Percentiles rank a stretch among this genome's conserved stretches.
phyloP scores from a whole-genome alignment of 2,888 invertebrate genomes.

The Osmoderma eremita region DNA sequence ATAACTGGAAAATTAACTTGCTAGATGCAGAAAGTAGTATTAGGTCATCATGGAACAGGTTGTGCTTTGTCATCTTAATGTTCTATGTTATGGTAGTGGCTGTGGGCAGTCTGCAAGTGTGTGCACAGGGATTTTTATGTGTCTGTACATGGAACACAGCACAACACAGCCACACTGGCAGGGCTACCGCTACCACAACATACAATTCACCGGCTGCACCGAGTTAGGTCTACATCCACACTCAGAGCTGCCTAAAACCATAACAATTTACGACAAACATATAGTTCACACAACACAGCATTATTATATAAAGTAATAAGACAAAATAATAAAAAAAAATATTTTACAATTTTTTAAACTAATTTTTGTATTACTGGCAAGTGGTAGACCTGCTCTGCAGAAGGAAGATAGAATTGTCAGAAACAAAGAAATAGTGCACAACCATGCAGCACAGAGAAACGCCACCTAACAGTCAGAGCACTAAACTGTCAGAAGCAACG shows the following conservation, averaged over 20 bases:
- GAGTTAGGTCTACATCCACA: constrained; percentile 40
- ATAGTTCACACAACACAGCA: constrained; percentile 41
- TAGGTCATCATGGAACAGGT: constrained; percentile 36
- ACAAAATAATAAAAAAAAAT: constrained; percentile 25
- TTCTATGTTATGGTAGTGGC: constrained; percentile 61
- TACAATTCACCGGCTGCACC: constrained; percentile 51
- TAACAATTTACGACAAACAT: constrained; percentile 39
- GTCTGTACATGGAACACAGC: constrained; percentile 61
- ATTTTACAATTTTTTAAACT: constrained; percentile 23
- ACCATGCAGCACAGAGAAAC: constrained; percentile 60
- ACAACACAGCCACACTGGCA: constrained; percentile 65
- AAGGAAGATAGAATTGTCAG: constrained; percentile 50
- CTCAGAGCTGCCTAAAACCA: constrained; percentile 42
- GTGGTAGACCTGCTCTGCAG: constrained; percentile 60
- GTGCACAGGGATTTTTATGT: constrained; percentile 57
- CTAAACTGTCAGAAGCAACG: constrained; percentile 45
- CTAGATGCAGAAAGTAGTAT: background rate
- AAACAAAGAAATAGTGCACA: constrained; percentile 50
- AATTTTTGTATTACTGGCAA: constrained; percentile 46
- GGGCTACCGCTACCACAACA: constrained; percentile 66
- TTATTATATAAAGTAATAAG: constrained; percentile 18
- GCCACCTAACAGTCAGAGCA: constrained; percentile 45
- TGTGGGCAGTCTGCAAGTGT: constrained; percentile 62
- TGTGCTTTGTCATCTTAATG: constrained; percentile 40
- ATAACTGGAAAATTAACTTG: background rate